phyloP scores from a whole-genome alignment of 2,888 invertebrate species.

The Salticus scenicus region DNA sequence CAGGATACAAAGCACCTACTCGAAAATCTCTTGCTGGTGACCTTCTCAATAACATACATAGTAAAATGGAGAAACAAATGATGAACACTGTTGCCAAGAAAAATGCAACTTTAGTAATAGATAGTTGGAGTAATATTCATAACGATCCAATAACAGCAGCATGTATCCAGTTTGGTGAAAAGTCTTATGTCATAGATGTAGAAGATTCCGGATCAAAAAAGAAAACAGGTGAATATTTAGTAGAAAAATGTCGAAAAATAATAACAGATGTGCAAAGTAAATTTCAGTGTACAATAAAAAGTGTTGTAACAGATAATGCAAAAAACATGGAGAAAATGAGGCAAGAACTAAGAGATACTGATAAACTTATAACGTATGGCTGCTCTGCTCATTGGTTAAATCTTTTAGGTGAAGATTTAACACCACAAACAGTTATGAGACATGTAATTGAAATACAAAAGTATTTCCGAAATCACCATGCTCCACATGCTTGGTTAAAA shows the following conservation, averaged over 20 bases:
- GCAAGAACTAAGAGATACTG: constrained; percentile 1
- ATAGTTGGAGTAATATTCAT: constrained; percentile 20
- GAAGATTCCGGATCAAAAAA: background rate
- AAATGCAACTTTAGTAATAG: background rate
- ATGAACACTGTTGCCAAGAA: background rate
- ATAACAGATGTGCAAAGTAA: background rate
- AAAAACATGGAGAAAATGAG: constrained; percentile 27
- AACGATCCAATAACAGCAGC: constrained; percentile 5
- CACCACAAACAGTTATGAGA: background rate
- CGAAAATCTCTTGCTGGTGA: constrained; percentile 6
- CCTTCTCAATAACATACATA: background rate
- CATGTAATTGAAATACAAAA: background rate
- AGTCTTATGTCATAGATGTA: constrained; percentile 1
- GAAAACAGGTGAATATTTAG: constrained; percentile 17
- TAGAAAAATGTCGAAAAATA: background rate
- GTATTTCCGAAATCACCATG: constrained; percentile 10
- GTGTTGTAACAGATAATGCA: constrained; percentile 1
- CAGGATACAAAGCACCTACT: background rate
- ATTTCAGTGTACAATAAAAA: background rate
- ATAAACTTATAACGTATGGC: constrained; percentile 6
- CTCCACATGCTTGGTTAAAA: constrained; percentile 5
- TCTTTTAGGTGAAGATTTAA: background rate
- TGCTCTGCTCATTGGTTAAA: constrained; percentile 2
- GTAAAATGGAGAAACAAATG: background rate
- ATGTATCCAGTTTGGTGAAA: background rate